Evolutionary conservation across 2,888 invertebrate species (phyloP), one percentile per base, ranked within the genome.

Genomic region (Linyphia triangularis): DNA sequence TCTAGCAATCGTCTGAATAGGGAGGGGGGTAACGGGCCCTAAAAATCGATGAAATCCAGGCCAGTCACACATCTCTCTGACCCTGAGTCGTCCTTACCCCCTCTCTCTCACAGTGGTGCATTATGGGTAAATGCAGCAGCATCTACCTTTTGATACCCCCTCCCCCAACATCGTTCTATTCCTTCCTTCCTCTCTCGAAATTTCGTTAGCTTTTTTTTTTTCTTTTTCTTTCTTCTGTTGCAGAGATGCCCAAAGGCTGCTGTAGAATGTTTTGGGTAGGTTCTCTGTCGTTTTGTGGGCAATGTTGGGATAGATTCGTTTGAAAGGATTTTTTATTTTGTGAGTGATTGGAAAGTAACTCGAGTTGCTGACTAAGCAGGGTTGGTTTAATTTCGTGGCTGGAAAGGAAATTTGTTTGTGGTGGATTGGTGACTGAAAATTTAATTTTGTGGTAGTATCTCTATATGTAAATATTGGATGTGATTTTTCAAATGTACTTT

Each of bases 11-110:
- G 81, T 88, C 86, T 88, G 5, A 30, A 30, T 7, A 43, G 57
- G 70, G 37, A 28, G 22, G 67, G 67, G 61, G 67, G 70, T 19
- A 24, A 37, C 30, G 24, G 72, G 57, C 28, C 57, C 26, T 26
- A 61, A 88, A 88, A 88, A 88, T 88, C 86, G 86, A 88, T 88
- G 86, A 88, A 88, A 88, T 88, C 86, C 86, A 81, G 86, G 81
- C 86, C 86, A 86, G 85, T 79, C 79, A 72, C 85, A 72, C 69
- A 65, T n/a, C 51, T n/a, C 51, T 40, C 86, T 88, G 86, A 88
- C 86, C 86, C 86, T 88, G 86, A 75, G 59, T 59, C 72, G 86
- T 88, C 86, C 86, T 88, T 88, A 81, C 73, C 75, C 81, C 65
- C 81, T n/a, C n/a, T n/a, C 33, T 51, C 13, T 19, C 59, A 24